Conservation (phyloP, 2,888 invertebrate genomes). For the Agrotis ipsilon region DNA sequence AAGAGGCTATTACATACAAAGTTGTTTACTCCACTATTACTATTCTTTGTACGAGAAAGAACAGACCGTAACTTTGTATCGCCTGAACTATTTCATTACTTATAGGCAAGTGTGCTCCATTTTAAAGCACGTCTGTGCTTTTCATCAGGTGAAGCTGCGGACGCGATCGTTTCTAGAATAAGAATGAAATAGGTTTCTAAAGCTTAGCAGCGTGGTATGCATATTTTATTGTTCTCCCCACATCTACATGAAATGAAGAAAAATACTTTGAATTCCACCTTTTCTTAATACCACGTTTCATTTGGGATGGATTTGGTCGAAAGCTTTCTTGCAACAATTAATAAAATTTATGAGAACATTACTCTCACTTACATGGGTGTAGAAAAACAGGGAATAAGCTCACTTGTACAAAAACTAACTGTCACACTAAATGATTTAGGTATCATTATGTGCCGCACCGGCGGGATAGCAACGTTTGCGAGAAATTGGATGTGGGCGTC, state of each 20-base stretch:
- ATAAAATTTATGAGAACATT: slow-evolving; percentile 41
- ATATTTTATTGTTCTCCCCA: slow-evolving; percentile 9
- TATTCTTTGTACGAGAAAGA: slow-evolving; percentile 33
- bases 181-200: slow-evolving; percentile 28
- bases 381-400: slow-evolving; percentile 43
- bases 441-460: slow-evolving; percentile 54
- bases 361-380: slow-evolving; percentile 41
- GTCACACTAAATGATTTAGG: slow-evolving; percentile 67
- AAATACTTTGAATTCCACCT: not conserved
- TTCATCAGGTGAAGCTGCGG: slow-evolving; percentile 34
- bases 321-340: slow-evolving; percentile 26
- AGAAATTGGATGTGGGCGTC: slow-evolving; percentile 68
- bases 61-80: slow-evolving; percentile 33
- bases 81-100: slow-evolving; percentile 23
- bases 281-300: not conserved
- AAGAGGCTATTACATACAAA: slow-evolving; percentile 29
- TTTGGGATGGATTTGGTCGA: not conserved
- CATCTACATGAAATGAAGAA: not conserved
- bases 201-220: not conserved
- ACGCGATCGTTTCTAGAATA: slow-evolving; percentile 26
- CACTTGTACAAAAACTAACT: slow-evolving; percentile 54
- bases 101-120: slow-evolving; percentile 15
- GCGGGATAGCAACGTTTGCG: slow-evolving; percentile 56
- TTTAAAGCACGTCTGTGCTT: slow-evolving; percentile 48
- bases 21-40: slow-evolving; percentile 31